A percentile compares a stretch with the other conserved stretches of the same genome.
Evolutionary conservation across 2,113 vertebrate genomes (phyloP).

Genomic region (Naja naja): DNA sequence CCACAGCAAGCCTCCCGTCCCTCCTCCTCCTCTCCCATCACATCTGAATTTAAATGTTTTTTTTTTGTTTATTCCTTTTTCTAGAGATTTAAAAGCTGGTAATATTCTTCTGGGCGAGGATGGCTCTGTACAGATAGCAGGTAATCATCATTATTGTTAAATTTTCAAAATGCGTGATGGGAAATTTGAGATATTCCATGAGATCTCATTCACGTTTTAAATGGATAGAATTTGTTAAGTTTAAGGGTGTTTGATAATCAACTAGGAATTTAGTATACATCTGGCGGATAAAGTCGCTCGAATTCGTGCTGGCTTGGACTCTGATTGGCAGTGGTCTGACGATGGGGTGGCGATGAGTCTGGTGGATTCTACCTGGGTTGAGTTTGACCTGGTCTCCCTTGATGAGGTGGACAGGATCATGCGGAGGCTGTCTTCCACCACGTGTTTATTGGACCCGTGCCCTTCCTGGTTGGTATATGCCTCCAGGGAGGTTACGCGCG

Average conservation of each 20-base stretch:
- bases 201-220: background rate
- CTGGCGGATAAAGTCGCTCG: no score
- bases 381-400: no score
- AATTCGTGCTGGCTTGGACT: no score
- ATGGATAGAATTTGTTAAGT: background rate
- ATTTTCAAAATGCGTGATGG: background rate
- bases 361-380: no score
- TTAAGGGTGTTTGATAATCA: background rate
- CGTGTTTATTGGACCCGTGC: no score
- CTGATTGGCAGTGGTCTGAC: no score
- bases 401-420: no score
- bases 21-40: background rate
- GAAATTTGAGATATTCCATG: background rate
- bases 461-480: no score
- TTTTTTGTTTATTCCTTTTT: constrained; percentile 47
- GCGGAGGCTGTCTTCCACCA: no score
- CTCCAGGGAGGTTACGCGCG: no score
- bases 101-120: constrained; percentile 98
- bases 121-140: constrained; percentile 98
- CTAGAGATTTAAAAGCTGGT: constrained; percentile 96
- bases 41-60: constrained; percentile 16
- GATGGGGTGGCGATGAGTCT: no score
- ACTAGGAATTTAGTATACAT: no score
- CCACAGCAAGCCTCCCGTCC: background rate
- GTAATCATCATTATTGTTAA: constrained; percentile 81